Percentiles rank a stretch among this genome's conserved stretches.
These are phyloP conservation scores for Tinamus major DNA, from an alignment of 2,797 vertebrate species.

Conservation along the genomic window DNA sequence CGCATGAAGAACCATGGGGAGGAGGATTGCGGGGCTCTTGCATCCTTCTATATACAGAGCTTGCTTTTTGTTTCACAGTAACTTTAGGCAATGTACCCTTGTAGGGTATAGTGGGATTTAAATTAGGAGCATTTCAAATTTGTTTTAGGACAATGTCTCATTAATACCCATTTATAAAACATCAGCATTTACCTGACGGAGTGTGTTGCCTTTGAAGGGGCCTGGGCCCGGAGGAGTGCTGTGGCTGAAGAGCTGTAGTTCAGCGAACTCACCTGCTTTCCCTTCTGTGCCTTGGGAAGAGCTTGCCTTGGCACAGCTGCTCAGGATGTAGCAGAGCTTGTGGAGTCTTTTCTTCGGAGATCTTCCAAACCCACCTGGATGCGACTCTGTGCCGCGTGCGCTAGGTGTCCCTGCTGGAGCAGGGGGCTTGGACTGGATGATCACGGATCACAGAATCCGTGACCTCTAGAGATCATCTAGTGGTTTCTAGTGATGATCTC, in stretches of 20 bases:
- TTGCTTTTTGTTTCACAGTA: neutral
- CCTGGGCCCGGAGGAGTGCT: neutral
- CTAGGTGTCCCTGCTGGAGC: no score
- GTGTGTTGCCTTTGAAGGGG: neutral
- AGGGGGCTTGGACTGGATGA: no score
- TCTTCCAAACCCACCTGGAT: no score
- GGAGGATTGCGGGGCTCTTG: neutral
- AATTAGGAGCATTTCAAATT: neutral
- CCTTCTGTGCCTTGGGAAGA: neutral
- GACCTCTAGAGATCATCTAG: no score
- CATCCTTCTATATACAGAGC: neutral
- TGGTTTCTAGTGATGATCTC: no score
- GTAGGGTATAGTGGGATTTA: neutral
- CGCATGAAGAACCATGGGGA: neutral
- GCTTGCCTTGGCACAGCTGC: neutral
- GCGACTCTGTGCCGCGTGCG: no score
- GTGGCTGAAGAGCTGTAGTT: neutral
- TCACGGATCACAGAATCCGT: no score
- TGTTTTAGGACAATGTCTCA: neutral
- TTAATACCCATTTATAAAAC: slow-evolving; percentile 20
- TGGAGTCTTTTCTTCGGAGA: no score
- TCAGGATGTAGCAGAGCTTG: neutral
- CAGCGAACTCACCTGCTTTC: neutral
- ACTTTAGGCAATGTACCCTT: neutral
- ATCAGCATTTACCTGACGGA: neutral